A percentile compares a stretch with the other conserved stretches of the same genome.
Conservation (phyloP, 2,888 invertebrate genomes). For the Crematogaster levior region DNA sequence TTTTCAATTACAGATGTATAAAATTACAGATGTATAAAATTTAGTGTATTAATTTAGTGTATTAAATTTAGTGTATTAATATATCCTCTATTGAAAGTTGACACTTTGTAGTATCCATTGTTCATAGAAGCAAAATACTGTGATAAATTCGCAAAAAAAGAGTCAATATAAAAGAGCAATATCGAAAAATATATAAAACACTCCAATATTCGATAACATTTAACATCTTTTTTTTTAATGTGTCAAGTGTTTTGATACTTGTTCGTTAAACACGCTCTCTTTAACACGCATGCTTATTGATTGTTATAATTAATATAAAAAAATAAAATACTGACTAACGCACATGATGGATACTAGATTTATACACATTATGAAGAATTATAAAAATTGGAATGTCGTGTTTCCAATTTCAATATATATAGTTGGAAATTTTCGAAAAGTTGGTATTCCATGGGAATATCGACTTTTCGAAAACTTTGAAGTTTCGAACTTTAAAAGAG, state of each 20-base stretch:
- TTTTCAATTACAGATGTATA: neutral
- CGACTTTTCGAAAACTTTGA: neutral
- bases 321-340: neutral
- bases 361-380: neutral
- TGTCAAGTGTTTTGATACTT: neutral
- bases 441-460: neutral
- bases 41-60: neutral
- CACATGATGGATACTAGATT: neutral
- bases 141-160: neutral
- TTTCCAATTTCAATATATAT: neutral
- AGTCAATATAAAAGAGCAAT: neutral
- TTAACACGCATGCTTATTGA: neutral
- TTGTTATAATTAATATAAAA: neutral
- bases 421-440: too few species aligned
- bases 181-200: neutral
- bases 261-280: neutral
- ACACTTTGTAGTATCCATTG: neutral
- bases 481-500: neutral
- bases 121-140: neutral
- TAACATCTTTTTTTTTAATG: neutral
- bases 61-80: neutral
- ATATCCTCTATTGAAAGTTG: neutral
- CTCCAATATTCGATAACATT: neutral
- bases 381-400: neutral
- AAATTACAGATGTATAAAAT: neutral